Evolutionary conservation across 2,888 invertebrate genomes (phyloP).

Genomic region (Ectobius pallidus): DNA sequence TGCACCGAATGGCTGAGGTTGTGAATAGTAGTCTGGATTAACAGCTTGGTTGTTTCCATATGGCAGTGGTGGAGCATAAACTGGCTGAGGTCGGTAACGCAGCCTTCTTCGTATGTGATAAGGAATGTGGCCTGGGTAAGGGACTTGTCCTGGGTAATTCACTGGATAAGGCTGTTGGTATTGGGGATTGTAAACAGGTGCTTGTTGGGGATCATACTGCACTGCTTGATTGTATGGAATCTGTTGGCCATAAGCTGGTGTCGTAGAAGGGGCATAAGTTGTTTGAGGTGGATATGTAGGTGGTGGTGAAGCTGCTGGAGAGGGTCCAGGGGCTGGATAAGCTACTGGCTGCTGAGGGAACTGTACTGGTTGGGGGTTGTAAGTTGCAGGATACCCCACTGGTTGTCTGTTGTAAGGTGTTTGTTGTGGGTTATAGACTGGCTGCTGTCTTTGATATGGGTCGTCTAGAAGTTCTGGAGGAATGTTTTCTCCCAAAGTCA

Average conservation of each 20-base stretch:
- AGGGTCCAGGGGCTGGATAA: background rate
- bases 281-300: background rate
- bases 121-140: constrained; percentile 10
- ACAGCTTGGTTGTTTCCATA: background rate
- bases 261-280: background rate
- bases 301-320: constrained; percentile 5
- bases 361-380: constrained; percentile 6
- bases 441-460: constrained; percentile 21
- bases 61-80: background rate
- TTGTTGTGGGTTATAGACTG: constrained; percentile 8
- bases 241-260: background rate
- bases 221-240: background rate
- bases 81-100: constrained; percentile 25
- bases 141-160: background rate
- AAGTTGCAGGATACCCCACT: background rate
- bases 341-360: background rate
- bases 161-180: constrained; percentile 4
- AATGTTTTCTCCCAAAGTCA: constrained; percentile 37
- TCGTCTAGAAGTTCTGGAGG: constrained; percentile 38
- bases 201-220: constrained; percentile 8
- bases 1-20: constrained; percentile 25
- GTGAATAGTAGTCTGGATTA: constrained; percentile 21
- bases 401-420: constrained; percentile 15
- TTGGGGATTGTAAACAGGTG: background rate
- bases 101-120: constrained; percentile 28